Conservation (phyloP, 2,113 vertebrate genomes). For the Mustelus asterias region DNA sequence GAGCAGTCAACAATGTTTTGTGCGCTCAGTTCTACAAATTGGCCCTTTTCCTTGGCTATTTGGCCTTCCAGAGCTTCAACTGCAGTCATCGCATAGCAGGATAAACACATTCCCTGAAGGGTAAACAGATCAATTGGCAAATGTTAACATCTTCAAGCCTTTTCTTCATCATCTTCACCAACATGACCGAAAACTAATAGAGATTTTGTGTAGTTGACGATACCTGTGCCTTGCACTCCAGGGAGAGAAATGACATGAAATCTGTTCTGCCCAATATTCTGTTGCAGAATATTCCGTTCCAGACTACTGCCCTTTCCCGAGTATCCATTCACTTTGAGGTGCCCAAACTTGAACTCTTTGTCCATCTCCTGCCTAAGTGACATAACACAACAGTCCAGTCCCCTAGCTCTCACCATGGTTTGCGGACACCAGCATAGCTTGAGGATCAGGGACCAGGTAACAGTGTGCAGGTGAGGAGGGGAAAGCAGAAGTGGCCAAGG, state of each 20-base stretch:
- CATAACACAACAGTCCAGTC: not conserved
- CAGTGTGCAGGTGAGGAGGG: not conserved
- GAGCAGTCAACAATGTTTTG: slow-evolving; percentile 16
- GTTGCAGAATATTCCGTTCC: not conserved
- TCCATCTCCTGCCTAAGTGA: not conserved
- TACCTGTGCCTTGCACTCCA: not conserved
- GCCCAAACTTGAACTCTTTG: not conserved
- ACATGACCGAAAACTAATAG: not conserved
- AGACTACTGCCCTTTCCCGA: not conserved
- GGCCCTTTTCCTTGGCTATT: not conserved
- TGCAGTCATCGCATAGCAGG: not conserved
- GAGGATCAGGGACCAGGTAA: not conserved
- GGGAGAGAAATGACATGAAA: not conserved
- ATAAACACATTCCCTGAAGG: not conserved
- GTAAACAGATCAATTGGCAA: not conserved
- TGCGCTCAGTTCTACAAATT: not conserved
- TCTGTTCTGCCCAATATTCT: too few relatives aligned
- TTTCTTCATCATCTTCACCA: not conserved
- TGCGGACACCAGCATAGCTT: not conserved
- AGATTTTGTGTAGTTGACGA: not conserved
- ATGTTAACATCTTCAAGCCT: not conserved
- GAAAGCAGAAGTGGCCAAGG: not conserved
- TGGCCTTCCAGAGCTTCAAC: not conserved
- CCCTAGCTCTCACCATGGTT: not conserved
- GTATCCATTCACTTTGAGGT: not conserved